Evolutionary conservation across 2,113 vertebrate genomes (phyloP).

Genomic region (Heterotilapia buettikoferi): DNA sequence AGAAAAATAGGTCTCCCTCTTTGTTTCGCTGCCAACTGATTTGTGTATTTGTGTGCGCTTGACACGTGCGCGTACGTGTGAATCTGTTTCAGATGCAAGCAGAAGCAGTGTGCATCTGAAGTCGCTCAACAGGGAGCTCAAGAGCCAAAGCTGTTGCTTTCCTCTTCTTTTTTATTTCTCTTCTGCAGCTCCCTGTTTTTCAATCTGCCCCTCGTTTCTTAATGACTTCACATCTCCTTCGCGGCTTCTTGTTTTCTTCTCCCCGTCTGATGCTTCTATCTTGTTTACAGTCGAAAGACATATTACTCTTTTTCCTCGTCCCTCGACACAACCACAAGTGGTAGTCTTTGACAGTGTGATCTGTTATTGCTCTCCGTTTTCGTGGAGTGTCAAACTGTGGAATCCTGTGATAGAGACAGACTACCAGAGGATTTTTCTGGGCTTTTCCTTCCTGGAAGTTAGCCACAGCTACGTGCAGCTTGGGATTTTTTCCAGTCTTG

Average conservation of each 20-base stretch:
- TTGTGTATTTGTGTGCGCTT: constrained; percentile 32
- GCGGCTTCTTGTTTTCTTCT: neutral
- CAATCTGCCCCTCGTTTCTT: neutral
- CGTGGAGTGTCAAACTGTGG: constrained; percentile 40
- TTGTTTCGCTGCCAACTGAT: constrained; percentile 50
- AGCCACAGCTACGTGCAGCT: constrained; percentile 30
- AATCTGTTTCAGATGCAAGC: constrained; percentile 11
- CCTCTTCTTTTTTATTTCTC: neutral
- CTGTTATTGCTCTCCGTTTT: constrained; percentile 25
- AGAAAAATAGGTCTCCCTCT: constrained; percentile 39
- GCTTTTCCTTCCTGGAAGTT: constrained; percentile 54
- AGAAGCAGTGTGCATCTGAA: constrained; percentile 47
- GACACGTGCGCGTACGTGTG: neutral
- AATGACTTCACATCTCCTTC: constrained; percentile 34
- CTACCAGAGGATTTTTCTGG: constrained; percentile 36
- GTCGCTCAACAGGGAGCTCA: constrained; percentile 49
- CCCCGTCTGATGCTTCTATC: neutral
- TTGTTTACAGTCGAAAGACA: neutral
- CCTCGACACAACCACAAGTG: neutral
- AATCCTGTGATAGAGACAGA: constrained; percentile 47
- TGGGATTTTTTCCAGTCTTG: constrained; percentile 38
- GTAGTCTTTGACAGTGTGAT: constrained; percentile 7
- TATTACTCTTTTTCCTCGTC: neutral
- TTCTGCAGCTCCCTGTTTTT: constrained; percentile 11
- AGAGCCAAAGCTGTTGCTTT: constrained; percentile 35